These are phyloP conservation scores for Catharus minimus DNA, from an alignment of 2,113 vertebrate species.

Conservation along the genomic window DNA sequence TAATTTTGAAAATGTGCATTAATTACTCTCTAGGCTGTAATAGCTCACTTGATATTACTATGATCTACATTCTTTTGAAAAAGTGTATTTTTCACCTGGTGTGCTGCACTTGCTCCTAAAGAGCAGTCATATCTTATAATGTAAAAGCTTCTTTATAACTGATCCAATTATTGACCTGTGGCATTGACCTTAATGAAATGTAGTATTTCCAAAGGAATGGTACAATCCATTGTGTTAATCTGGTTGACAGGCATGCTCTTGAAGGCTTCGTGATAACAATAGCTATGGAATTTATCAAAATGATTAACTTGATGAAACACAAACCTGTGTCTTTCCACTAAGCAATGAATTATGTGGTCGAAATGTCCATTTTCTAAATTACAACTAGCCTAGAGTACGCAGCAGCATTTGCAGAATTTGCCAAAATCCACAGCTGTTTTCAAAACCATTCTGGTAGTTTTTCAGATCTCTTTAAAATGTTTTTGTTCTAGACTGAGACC, in stretches of 20 bases:
- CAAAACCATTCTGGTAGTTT: background rate
- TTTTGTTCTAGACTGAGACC: background rate
- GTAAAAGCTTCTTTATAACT: slow-evolving; percentile 55
- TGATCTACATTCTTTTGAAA: slow-evolving; percentile 47
- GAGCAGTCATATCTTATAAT: slow-evolving; percentile 53
- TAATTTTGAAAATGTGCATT: slow-evolving; percentile 64
- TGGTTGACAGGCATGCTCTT: slow-evolving; percentile 41
- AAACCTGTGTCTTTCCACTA: background rate
- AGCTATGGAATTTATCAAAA: slow-evolving; percentile 20
- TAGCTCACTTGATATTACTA: slow-evolving; percentile 46
- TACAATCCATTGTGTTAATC: slow-evolving; percentile 56
- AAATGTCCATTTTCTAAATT: background rate
- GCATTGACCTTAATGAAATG: slow-evolving; percentile 62
- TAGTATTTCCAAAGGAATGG: slow-evolving; percentile 50
- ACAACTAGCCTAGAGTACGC: background rate
- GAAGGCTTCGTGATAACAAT: slow-evolving; percentile 25
- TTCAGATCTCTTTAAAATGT: background rate
- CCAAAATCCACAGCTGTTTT: background rate
- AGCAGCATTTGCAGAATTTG: background rate
- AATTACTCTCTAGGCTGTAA: slow-evolving; percentile 53
- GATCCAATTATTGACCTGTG: slow-evolving; percentile 59
- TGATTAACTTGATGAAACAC: slow-evolving; percentile 27
- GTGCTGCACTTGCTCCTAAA: background rate
- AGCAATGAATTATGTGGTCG: background rate
- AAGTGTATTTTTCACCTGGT: slow-evolving; percentile 44